Evolutionary conservation across 2,888 invertebrate species (phyloP), one percentile per base, ranked within the genome.

Genomic region (Seira ritae): DNA sequence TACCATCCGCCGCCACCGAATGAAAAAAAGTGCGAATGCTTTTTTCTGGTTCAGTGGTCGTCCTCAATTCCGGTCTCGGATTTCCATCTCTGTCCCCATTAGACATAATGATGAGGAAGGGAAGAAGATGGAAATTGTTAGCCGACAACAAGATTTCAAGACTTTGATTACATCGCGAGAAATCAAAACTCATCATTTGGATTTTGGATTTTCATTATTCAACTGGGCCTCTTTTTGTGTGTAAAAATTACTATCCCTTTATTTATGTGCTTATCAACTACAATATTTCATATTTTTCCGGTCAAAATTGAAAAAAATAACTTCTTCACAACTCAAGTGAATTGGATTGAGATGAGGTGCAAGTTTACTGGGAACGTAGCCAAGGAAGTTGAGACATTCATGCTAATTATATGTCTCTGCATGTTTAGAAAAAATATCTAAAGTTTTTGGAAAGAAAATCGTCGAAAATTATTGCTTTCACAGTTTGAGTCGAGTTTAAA

Each of bases 281-380:
- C n/a, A n/a, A 62, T 62, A 62, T 62, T 62, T 62, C 62, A 62
- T 62, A 19, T 62, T 62, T 62, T 31, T 20, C n/a, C 20, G 62
- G 62, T 20, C 62, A 20, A 20, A 62, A 2, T 60, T 60, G 10
- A 60, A n/a, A 3, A n/a, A n/a, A n/a, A n/a, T n/a, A n/a, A n/a
- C n/a, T n/a, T n/a, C 31, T 8, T 31, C 8, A 31, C 31, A 31
- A 31, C 3, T 31, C 31, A 31, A 8, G 2, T 31, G 31, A 31
- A 2, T 4, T 31, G 31, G 31, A 31, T 31, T 2, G 31, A 8
- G 20, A 3, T 50, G 4, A 20, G 19, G n/a, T 62, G 19, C 12
- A 50, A 50, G 12, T 55, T 55, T 55, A 55, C 55, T 62, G 62
- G 62, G 62, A 62, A 62, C 62, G 62, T 19, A 62, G 62, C 62